phyloP scores from a whole-genome alignment of 2,797 vertebrate species.

The Iguana delicatissima region DNA sequence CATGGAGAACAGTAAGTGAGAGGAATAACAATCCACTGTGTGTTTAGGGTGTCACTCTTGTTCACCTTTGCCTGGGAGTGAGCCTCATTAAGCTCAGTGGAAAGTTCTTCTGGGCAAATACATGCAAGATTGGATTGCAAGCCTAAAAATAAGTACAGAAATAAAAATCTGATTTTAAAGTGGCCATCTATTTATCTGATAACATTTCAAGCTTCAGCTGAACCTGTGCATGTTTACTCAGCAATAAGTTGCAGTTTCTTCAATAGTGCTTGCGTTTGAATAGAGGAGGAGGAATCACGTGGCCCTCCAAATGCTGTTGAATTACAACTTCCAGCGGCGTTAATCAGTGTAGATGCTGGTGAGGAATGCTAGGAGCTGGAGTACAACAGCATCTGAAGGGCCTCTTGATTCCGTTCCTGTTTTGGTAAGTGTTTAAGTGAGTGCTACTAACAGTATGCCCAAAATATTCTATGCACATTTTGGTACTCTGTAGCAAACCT shows the following conservation, averaged over 20 bases:
- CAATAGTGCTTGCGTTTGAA: neutral
- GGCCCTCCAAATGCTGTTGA: no score
- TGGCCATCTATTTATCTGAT: slow-evolving; percentile 43
- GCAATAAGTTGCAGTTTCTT: neutral
- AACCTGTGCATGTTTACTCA: neutral
- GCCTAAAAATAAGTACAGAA: neutral
- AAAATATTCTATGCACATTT: neutral
- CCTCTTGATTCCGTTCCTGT: no score
- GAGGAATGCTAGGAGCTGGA: neutral
- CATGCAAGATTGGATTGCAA: slow-evolving; percentile 27
- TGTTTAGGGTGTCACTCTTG: neutral
- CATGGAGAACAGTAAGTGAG: slow-evolving; percentile 55
- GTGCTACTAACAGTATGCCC: neutral
- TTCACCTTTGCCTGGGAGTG: neutral
- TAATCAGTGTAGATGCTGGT: no score
- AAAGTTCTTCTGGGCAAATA: neutral
- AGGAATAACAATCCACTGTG: slow-evolving; percentile 43
- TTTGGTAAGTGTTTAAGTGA: neutral
- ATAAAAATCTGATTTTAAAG: slow-evolving; percentile 23
- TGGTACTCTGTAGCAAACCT: neutral
- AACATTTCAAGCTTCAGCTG: neutral
- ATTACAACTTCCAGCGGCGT: no score
- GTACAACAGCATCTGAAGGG: no score
- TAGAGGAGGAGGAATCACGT: no score
- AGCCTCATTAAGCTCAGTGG: neutral